phyloP scores from a whole-genome alignment of 1,140 invertebrate genomes.

The Lepidurus arcticus region DNA sequence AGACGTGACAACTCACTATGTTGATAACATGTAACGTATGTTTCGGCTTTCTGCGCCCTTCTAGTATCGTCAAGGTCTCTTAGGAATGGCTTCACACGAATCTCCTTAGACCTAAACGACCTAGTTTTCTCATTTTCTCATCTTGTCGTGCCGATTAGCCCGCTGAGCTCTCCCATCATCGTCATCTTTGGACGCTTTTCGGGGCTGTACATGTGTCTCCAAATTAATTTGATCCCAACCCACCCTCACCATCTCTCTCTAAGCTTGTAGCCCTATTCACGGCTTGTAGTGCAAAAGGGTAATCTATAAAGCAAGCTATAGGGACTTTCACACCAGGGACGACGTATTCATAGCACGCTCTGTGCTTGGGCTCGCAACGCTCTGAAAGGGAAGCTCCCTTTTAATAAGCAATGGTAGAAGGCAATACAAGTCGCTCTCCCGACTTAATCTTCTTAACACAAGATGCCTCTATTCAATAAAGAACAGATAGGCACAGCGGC shows the following conservation, averaged over 20 bases:
- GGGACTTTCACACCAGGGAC: conserved; percentile 20
- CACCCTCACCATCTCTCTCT: background rate
- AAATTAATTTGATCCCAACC: conserved; percentile 14
- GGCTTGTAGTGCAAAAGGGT: background rate
- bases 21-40: background rate
- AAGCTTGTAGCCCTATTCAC: conserved; percentile 3
- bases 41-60: background rate
- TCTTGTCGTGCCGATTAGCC: background rate
- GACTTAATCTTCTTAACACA: conserved; percentile 22
- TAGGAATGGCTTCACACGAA: background rate
- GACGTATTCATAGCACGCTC: conserved; percentile 8
- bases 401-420: conserved; percentile 19
- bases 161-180: background rate
- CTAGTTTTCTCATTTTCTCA: conserved; percentile 1
- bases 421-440: conserved; percentile 10
- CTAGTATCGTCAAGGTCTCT: background rate
- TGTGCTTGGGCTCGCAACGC: background rate
- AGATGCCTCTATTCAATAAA: conserved; percentile 19
- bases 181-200: background rate
- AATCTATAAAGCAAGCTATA: conserved; percentile 17
- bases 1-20: too few species aligned
- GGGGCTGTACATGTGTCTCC: background rate
- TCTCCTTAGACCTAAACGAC: background rate
- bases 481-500: conserved; percentile 13
- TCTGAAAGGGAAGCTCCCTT: background rate